Conservation (phyloP, 2,888 invertebrate genomes). For the Auanema freiburgensis region DNA sequence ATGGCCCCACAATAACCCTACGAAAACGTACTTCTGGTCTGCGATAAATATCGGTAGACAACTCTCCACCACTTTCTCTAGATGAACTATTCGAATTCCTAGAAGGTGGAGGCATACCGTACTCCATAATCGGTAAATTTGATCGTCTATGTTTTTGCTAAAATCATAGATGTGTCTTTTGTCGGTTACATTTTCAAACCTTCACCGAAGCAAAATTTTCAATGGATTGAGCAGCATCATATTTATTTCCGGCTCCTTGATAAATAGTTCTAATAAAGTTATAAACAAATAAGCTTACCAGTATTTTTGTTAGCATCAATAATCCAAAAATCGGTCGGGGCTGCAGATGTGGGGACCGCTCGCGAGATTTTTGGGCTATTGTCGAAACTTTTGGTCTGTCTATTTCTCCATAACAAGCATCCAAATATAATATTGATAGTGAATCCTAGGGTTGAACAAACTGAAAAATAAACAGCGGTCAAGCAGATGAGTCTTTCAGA, state of each 20-base stretch:
- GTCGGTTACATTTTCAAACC: no score
- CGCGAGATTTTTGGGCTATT: background rate
- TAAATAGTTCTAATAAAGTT: no score
- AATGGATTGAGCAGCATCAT: no score
- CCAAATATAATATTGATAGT: slow-evolving; percentile 38
- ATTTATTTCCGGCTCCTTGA: no score
- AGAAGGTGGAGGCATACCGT: slow-evolving; percentile 11
- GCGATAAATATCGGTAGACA: slow-evolving; percentile 7
- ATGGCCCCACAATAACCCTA: no score
- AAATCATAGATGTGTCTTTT: no score
- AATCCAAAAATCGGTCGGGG: slow-evolving; percentile 2
- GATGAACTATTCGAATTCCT: slow-evolving; percentile 14
- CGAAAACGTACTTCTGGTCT: slow-evolving; percentile 10
- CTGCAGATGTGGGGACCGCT: slow-evolving; percentile 4
- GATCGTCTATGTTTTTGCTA: background rate
- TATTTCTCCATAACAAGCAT: slow-evolving; percentile 14
- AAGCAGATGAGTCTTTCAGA: background rate
- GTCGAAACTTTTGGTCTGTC: slow-evolving; percentile 4
- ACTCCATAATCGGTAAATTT: slow-evolving; percentile 15
- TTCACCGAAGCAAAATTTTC: no score
- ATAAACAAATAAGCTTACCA: background rate
- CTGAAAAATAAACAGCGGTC: slow-evolving; percentile 12
- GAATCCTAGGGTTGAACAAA: slow-evolving; percentile 35
- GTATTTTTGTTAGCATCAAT: background rate
- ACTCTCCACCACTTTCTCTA: slow-evolving; percentile 10